Evolutionary conservation across 2,113 vertebrate species (phyloP), one percentile per base, ranked within the genome.

Genomic region (Rhynchomys soricoides): DNA sequence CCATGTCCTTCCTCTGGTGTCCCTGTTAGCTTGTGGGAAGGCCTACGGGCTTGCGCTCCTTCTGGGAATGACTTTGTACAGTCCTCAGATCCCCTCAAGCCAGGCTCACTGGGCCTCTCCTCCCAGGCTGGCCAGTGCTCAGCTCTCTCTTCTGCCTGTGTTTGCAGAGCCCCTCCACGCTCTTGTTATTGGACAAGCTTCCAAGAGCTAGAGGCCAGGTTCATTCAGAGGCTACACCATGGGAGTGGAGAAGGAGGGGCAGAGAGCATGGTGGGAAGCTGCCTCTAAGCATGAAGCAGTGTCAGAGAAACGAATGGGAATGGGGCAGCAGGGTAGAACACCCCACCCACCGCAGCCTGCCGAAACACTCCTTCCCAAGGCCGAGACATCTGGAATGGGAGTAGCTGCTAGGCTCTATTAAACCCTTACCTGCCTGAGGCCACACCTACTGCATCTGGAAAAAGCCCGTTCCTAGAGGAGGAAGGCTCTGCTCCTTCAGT

Each of bases 191-290:
- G 88, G 66, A 98, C 87, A 92, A n/a, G 52, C 59, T 94, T 93
- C 92, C 94, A 95, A 86, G 85, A 90, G 75, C 52, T 74, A 82
- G 92, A 96, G 93, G 92, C 88, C 92, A 96, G 92, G 96, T 92
- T 96, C 96, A 96, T 66, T 88, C 34, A 59, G 95, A 97, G 97
- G 95, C 73, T 96, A 91, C 75, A 19, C 92, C 31, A 13, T 1
- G 0, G 97, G 95, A 89, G 74, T 9, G 26, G 70, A 74, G 26
- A 37, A 4, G 5, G 64, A 10, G 52, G 17, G 71, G 75, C 3
- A 45, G 89, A 16, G 17, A 7, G 22, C 29, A 21, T 0, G 5
- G 15, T 6, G 74, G 68, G 89, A 88, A 4, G n/a, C 0, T 19
- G 13, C 22, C 43, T 43, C 71, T 24, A 22, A 4, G 92, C 57